These are phyloP conservation scores for Chrysodeixis includens DNA, from an alignment of 2,888 invertebrate species.

Conservation along the genomic window DNA sequence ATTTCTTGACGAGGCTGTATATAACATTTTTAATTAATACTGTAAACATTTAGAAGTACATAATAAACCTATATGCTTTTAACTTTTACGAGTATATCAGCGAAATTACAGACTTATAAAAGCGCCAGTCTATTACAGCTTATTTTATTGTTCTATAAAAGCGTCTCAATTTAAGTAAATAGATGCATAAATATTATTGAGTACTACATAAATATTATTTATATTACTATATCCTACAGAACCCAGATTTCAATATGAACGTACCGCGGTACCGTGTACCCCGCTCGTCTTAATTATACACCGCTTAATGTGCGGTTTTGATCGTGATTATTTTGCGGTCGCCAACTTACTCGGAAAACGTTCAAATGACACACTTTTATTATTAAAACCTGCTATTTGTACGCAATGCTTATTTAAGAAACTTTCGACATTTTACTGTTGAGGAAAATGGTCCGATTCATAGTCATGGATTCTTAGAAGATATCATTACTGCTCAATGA, in stretches of 20 bases:
- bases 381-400: constrained; percentile 29
- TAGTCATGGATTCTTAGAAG: background rate
- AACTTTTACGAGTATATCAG: background rate
- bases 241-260: constrained; percentile 6
- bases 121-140: background rate
- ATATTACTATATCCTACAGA: background rate
- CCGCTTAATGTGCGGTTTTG: constrained; percentile 69
- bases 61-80: background rate
- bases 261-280: constrained; percentile 6
- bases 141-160: too few relatives aligned
- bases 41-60: background rate
- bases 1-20: background rate
- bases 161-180: too few relatives aligned
- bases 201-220: too few relatives aligned
- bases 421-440: background rate
- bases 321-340: constrained; percentile 68
- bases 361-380: constrained; percentile 35
- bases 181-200: too few relatives aligned
- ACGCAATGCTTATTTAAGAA: constrained; percentile 19
- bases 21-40: background rate
- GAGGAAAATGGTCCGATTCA: constrained; percentile 4
- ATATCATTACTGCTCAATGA: background rate
- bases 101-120: background rate
- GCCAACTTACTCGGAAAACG: constrained; percentile 56
- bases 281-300: constrained; percentile 62